Percentiles rank a stretch among this genome's conserved stretches.
phyloP scores from a whole-genome alignment of 2,888 invertebrate genomes.

The Pollenia griseotomentosa region DNA sequence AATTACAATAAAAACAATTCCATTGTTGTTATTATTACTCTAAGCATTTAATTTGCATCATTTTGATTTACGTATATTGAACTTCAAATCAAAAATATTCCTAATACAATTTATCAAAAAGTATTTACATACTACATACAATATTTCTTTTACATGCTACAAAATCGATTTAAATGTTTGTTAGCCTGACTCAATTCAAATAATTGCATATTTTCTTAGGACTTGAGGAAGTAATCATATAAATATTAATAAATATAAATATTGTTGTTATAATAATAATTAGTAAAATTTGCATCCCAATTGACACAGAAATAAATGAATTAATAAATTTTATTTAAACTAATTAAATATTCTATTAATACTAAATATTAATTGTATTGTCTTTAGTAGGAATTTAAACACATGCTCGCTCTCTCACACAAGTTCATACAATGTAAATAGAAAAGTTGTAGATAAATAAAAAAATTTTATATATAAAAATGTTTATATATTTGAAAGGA shows the following conservation, averaged over 20 bases:
- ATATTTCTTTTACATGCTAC: neutral
- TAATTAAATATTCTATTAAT: conserved; percentile 52
- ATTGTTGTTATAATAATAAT: neutral
- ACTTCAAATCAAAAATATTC: no score
- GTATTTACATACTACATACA: no score
- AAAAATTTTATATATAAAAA: neutral
- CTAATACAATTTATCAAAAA: no score
- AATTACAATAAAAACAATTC: no score
- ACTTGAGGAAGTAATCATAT: conserved; percentile 26
- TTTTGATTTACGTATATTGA: neutral
- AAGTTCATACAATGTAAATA: no score
- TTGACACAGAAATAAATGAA: conserved; percentile 26
- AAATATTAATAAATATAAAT: neutral
- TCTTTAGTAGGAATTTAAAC: neutral
- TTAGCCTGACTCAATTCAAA: neutral
- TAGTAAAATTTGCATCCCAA: conserved; percentile 8
- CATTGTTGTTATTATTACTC: no score
- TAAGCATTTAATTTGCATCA: no score
- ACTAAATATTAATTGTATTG: conserved; percentile 34
- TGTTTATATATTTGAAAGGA: conserved; percentile 7
- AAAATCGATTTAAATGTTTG: neutral
- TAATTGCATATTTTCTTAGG: conserved; percentile 3
- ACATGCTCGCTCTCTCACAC: neutral
- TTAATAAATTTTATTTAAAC: conserved; percentile 40
- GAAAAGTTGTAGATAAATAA: neutral